Evolutionary conservation across 2,888 invertebrate species (phyloP).

Genomic region (Epistrophe eligans): DNA sequence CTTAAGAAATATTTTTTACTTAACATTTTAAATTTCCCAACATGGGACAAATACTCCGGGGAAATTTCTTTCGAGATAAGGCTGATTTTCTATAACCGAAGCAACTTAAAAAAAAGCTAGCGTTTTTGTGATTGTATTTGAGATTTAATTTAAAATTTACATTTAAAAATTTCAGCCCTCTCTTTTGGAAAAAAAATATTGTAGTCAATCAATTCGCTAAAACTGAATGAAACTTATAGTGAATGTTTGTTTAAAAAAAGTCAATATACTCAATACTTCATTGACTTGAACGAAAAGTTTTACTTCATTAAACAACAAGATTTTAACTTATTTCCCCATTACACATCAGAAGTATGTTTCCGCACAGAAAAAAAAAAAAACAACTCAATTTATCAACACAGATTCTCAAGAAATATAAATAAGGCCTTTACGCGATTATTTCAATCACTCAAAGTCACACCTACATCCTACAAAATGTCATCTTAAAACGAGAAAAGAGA

Average conservation of each 20-base stretch:
- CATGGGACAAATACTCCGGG: no score
- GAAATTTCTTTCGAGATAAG: no score
- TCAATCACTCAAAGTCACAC: slow-evolving; percentile 61
- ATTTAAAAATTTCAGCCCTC: no score
- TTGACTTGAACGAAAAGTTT: slow-evolving; percentile 3
- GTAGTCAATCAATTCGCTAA: neutral
- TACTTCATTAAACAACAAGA: slow-evolving; percentile 28
- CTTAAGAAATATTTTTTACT: no score
- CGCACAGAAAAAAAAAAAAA: slow-evolving; percentile 3
- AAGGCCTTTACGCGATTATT: slow-evolving; percentile 37
- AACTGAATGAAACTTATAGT: neutral
- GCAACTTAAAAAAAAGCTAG: no score
- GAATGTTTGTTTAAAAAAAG: neutral
- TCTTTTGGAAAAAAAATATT: no score
- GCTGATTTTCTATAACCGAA: no score
- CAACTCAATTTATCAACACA: slow-evolving; percentile 67
- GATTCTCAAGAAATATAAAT: neutral
- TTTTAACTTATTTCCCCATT: slow-evolving; percentile 31
- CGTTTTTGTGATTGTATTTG: no score
- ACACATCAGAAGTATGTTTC: slow-evolving; percentile 27
- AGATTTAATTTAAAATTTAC: no score
- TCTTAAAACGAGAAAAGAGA: neutral
- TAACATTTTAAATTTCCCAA: no score
- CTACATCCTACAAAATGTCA: slow-evolving; percentile 32
- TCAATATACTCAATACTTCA: neutral